phyloP scores from a whole-genome alignment of 2,797 vertebrate species.

The Acrocephalus scirpaceus region DNA sequence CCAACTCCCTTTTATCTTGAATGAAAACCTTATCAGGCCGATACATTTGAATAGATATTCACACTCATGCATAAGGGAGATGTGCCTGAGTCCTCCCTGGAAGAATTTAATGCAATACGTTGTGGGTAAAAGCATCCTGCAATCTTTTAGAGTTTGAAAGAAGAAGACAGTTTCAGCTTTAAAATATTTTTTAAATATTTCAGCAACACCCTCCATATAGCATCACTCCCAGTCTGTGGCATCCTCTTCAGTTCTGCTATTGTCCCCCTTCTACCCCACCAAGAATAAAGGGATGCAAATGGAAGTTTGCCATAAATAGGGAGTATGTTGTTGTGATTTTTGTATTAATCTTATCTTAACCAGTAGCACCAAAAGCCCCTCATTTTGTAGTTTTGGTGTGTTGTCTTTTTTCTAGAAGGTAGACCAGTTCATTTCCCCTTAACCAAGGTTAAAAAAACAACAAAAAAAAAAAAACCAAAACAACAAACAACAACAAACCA shows the following conservation, averaged over 20 bases:
- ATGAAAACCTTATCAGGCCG: not conserved
- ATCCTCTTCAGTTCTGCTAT: not conserved
- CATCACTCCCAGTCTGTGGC: not conserved
- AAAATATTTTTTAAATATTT: not conserved
- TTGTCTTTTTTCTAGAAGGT: not conserved
- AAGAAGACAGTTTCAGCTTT: not conserved
- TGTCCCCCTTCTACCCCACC: rapidly evolving
- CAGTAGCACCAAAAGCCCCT: rapidly evolving
- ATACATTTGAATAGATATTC: not conserved
- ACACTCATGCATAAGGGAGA: not conserved
- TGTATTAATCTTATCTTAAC: not conserved
- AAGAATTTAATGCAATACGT: not conserved
- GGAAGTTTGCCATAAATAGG: not conserved
- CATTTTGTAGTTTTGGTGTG: not conserved
- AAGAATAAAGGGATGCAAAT: not conserved
- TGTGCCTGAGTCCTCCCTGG: not conserved
- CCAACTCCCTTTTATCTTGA: not conserved
- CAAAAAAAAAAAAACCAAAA: not conserved
- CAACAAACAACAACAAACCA: too few relatives aligned
- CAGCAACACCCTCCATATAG: not conserved
- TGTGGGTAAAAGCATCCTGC: not conserved
- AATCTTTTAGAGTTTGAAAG: not conserved
- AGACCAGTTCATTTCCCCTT: not conserved
- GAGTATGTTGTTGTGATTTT: not conserved
- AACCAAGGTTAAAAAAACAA: not conserved